Evolutionary conservation across 2,797 vertebrate species (phyloP).

Genomic region (Mormyrus hasselquistii): DNA sequence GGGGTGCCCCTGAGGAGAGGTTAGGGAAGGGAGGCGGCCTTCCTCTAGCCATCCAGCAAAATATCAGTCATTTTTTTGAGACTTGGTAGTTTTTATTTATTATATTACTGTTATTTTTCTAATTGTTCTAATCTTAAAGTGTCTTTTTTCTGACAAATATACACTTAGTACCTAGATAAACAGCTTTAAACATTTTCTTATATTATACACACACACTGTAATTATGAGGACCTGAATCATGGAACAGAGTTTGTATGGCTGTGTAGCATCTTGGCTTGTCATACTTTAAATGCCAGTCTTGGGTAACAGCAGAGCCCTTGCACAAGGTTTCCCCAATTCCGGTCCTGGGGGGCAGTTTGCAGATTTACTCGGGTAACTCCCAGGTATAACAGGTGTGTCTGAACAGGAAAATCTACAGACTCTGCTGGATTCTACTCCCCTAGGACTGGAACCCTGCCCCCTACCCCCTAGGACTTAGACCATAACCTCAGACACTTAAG

Average conservation of each 20-base stretch:
- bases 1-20: neutral
- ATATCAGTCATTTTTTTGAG: neutral
- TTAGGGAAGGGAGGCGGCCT: neutral
- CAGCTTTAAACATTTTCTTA: neutral
- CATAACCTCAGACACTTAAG: neutral
- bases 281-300: neutral
- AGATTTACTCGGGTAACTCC: neutral
- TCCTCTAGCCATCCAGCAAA: neutral
- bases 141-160: neutral
- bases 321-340: neutral
- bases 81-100: neutral
- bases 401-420: neutral
- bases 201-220: too few relatives aligned
- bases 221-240: neutral
- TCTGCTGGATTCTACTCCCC: neutral
- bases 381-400: neutral
- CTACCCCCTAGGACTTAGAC: neutral
- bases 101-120: neutral
- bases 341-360: neutral
- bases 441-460: neutral
- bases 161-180: neutral
- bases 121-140: neutral
- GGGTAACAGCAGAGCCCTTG: neutral
- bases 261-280: neutral
- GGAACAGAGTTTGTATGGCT: neutral